Evolutionary conservation across 1,140 invertebrate genomes (phyloP).

Genomic region (Stegodyphus dumicola): DNA sequence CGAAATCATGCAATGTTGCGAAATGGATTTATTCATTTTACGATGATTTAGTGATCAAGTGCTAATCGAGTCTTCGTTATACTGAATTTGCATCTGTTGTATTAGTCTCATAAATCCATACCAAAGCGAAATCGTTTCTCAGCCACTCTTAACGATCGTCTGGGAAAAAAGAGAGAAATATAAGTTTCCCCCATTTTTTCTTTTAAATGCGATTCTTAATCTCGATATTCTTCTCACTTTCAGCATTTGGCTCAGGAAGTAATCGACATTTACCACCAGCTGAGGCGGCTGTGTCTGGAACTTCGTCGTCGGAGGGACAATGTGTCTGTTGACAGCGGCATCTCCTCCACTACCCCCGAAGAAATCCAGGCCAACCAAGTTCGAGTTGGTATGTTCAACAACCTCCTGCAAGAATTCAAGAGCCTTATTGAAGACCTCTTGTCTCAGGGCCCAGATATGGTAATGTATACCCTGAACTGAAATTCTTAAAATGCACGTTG

Average conservation of each 20-base stretch:
- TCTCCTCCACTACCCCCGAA: constrained; percentile 56
- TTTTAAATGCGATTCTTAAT: too few relatives aligned
- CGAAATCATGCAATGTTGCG: too few relatives aligned
- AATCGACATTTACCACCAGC: constrained; percentile 69
- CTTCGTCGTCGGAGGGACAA: constrained; percentile 65
- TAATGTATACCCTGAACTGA: background rate
- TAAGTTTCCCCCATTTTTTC: too few relatives aligned
- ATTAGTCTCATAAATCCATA: too few relatives aligned
- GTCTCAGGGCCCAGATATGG: constrained; percentile 43
- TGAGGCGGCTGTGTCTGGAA: constrained; percentile 69
- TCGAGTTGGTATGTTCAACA: constrained; percentile 69
- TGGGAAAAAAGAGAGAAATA: too few relatives aligned
- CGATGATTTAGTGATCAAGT: too few relatives aligned
- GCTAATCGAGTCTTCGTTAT: too few relatives aligned
- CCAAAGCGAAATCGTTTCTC: too few relatives aligned
- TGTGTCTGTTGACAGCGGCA: constrained; percentile 63
- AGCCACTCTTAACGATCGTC: too few relatives aligned
- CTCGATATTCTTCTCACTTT: background rate
- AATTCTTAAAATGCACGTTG: too few relatives aligned
- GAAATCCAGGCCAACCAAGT: constrained; percentile 59
- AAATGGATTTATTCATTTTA: too few relatives aligned
- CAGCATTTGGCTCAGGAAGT: constrained; percentile 71
- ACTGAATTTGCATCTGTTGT: too few relatives aligned
- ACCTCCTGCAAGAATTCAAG: constrained; percentile 69
- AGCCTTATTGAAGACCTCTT: constrained; percentile 66